A percentile compares a stretch with the other conserved stretches of the same genome.
phyloP scores from a whole-genome alignment of 2,888 invertebrate species.

The Axea sp. region DNA sequence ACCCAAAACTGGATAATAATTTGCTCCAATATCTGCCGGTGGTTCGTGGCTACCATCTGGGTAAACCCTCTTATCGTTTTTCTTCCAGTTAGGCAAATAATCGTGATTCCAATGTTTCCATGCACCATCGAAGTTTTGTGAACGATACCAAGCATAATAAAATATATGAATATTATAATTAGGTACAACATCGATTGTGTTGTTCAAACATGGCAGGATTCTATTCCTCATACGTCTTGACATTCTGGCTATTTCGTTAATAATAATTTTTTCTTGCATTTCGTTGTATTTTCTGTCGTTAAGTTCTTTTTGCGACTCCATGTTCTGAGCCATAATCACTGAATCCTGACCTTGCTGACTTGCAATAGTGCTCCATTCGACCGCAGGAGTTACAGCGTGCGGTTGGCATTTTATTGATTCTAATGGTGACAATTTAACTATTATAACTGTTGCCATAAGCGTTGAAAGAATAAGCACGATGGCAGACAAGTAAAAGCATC shows the following conservation, averaged over 20 bases:
- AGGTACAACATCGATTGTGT: conserved; percentile 65
- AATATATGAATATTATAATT: conserved; percentile 76
- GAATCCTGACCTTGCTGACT: conserved; percentile 48
- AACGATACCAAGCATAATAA: conserved; percentile 76
- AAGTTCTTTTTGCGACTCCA: conserved; percentile 62
- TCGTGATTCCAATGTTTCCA: conserved; percentile 77
- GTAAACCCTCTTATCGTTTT: conserved; percentile 78
- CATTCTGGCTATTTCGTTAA: conserved; percentile 71
- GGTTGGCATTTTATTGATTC: conserved; percentile 73
- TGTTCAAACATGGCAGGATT: conserved; percentile 67
- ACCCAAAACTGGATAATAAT: conserved; percentile 81
- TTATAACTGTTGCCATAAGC: conserved; percentile 72
- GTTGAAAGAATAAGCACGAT: conserved; percentile 72
- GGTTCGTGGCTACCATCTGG: conserved; percentile 80
- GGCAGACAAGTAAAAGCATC: conserved; percentile 72
- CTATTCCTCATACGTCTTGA: conserved; percentile 72
- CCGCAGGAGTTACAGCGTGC: conserved; percentile 67
- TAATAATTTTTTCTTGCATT: conserved; percentile 67
- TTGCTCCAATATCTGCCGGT: conserved; percentile 81
- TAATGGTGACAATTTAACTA: conserved; percentile 72
- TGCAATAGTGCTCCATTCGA: conserved; percentile 72
- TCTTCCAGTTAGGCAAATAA: conserved; percentile 76
- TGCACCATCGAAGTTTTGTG: conserved; percentile 69
- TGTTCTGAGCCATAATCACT: conserved; percentile 21
- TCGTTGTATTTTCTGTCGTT: conserved; percentile 68